Percentiles rank a stretch among this genome's conserved stretches.
These are phyloP conservation scores for Otis tarda DNA, from an alignment of 2,113 vertebrate species.

Conservation along the genomic window DNA sequence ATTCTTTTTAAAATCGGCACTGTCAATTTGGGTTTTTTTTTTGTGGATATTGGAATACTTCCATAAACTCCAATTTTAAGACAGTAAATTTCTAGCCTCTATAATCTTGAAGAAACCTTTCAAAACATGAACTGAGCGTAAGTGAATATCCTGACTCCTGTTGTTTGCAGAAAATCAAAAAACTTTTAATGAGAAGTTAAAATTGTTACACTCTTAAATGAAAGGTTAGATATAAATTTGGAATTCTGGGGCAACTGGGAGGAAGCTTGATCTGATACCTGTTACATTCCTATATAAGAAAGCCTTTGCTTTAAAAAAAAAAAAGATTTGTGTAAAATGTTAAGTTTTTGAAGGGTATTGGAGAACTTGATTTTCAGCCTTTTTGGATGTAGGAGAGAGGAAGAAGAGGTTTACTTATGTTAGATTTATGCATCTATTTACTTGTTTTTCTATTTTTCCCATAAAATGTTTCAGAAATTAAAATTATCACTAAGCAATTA, in stretches of 20 bases:
- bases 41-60: neutral
- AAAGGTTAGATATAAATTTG: neutral
- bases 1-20: neutral
- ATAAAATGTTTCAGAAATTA: neutral
- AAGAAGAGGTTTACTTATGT: neutral
- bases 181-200: neutral
- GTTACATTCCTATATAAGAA: neutral
- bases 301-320: neutral
- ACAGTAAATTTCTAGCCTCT: neutral
- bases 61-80: neutral
- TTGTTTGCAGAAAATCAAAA: neutral
- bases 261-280: neutral
- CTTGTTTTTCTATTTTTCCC: neutral
- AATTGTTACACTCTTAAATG: neutral
- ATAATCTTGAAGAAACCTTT: neutral
- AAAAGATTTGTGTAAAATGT: neutral
- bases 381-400: neutral
- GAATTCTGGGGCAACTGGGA: neutral
- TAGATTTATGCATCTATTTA: neutral
- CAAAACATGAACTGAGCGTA: neutral
- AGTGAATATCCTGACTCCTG: neutral
- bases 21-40: neutral
- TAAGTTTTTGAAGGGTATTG: neutral
- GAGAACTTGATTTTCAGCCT: neutral
- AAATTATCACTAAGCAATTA: neutral